Evolutionary conservation across 23 tunicate species (phyloP), one percentile per base, ranked within the genome.

Genomic region (Halocynthia aurantium): DNA sequence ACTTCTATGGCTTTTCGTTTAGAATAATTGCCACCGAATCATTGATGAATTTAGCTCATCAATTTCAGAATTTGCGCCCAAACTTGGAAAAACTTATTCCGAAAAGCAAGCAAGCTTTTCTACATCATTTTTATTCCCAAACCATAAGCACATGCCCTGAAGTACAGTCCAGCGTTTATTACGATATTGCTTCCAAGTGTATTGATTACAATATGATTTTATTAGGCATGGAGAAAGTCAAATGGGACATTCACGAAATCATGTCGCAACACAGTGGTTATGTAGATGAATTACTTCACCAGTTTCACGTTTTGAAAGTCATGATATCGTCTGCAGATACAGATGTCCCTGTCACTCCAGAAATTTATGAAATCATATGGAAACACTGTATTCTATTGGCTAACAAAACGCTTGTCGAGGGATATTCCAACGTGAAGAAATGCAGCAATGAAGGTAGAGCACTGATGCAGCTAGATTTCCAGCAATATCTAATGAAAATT

Each of bases 361-460:
- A 72, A 12, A 85, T 91, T 8, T 44, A 53, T 11, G 54, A 71
- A 55, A 84, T 82, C 10, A 85, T 91, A 10, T 91, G 97, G 97
- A 66, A 85, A 60, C 89, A 91, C 49, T 91, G 97, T 53, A 81
- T 85, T 40, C 51, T 22, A 18, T 21, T 85, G 8, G 81, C 83
- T 22, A 85, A 85, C 76, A 75, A 77, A 19, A 77, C 81, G 8
- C 85, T 91, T 56, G 97, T 91, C 0, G 97, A 91, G 76, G 97
- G 97, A 21, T 85, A 70, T 72, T 79, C 89, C 10, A 64, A 66
- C 50, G 85, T 77, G n/a, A 86, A 86, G 77, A 76, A 77, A 71
- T 90, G 96, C 78, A 84, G 86, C 62, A 90, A 90, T 65, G 96
- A 90, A 81, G 96, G 96, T 9, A 51, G 96, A 57, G 96, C 96